Percentiles rank a stretch among this genome's conserved stretches.
Evolutionary conservation across 2,113 vertebrate genomes (phyloP).

Genomic region (Herpetotheres cachinnans): DNA sequence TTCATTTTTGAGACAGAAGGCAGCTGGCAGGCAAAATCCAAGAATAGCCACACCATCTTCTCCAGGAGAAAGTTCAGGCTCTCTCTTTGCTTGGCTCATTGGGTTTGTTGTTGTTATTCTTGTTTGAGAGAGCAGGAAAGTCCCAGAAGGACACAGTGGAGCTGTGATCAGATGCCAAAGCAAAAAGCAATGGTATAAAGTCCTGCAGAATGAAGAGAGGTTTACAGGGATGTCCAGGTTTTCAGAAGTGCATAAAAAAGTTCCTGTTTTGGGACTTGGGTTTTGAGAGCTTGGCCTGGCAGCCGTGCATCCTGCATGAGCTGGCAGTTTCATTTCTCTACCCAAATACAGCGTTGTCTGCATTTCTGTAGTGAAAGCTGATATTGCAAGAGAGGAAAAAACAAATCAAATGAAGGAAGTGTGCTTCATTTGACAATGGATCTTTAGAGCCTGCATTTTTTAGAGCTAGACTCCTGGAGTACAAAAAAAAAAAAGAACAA

Average conservation of each 20-base stretch:
- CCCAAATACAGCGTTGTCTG: not conserved
- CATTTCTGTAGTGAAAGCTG: slow-evolving; percentile 42
- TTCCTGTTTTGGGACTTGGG: not conserved
- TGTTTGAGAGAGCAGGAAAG: not conserved
- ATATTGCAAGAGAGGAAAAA: slow-evolving; percentile 46
- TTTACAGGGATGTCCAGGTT: not conserved
- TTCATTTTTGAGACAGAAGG: slow-evolving; percentile 16
- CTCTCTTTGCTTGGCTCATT: not conserved
- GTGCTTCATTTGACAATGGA: slow-evolving; percentile 57
- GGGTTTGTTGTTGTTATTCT: slow-evolving; percentile 51
- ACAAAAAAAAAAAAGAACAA: not conserved
- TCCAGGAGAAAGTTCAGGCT: slow-evolving; percentile 32
- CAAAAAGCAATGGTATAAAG: not conserved
- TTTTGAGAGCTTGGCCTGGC: not conserved
- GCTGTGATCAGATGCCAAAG: slow-evolving; percentile 30
- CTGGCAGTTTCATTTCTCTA: not conserved
- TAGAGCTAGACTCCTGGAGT: slow-evolving; percentile 5
- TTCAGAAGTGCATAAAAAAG: not conserved
- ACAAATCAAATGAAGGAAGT: slow-evolving; percentile 29
- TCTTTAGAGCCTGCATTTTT: slow-evolving; percentile 47
- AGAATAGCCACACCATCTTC: not conserved
- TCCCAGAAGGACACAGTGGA: not conserved
- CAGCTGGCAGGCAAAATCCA: not conserved
- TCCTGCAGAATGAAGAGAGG: not conserved
- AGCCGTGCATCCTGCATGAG: not conserved